These are phyloP conservation scores for Lypha dubia DNA, from an alignment of 2,888 invertebrate genomes.

Conservation along the genomic window DNA sequence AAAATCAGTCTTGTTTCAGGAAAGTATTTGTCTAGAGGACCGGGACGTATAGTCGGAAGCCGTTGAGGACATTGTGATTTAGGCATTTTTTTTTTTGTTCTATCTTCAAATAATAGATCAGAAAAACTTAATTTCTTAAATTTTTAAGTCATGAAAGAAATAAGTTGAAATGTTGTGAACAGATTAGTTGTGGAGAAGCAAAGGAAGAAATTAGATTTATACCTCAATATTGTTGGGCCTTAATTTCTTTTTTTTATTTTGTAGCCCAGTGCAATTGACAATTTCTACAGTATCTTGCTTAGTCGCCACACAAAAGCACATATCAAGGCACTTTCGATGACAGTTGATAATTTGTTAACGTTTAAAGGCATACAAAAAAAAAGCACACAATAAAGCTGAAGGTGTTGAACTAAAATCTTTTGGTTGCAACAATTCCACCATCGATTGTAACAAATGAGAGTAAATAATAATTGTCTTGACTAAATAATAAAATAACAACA, in stretches of 20 bases:
- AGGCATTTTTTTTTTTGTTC: too few relatives aligned
- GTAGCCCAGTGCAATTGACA: background rate
- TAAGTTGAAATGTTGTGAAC: too few relatives aligned
- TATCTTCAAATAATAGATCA: too few relatives aligned
- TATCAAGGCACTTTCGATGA: constrained; percentile 62
- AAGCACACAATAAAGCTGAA: constrained; percentile 33
- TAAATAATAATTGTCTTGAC: constrained; percentile 44
- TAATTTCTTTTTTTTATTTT: background rate
- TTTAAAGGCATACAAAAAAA: constrained; percentile 28
- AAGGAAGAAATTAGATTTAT: too few relatives aligned
- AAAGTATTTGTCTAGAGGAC: too few relatives aligned
- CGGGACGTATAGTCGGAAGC: too few relatives aligned
- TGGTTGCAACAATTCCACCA: background rate
- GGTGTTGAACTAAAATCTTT: constrained; percentile 23
- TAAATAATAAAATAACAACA: background rate
- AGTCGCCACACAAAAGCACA: background rate
- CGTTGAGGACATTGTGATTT: too few relatives aligned
- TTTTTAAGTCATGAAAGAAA: too few relatives aligned
- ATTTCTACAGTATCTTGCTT: constrained; percentile 12
- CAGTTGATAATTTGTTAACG: constrained; percentile 62
- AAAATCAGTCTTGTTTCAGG: too few relatives aligned
- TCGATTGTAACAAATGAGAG: constrained; percentile 9
- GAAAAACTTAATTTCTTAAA: too few relatives aligned
- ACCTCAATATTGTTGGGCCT: too few relatives aligned
- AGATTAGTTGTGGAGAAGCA: too few relatives aligned